Conservation (phyloP, 2,797 vertebrate species). For the Buphagus erythrorhynchus region DNA sequence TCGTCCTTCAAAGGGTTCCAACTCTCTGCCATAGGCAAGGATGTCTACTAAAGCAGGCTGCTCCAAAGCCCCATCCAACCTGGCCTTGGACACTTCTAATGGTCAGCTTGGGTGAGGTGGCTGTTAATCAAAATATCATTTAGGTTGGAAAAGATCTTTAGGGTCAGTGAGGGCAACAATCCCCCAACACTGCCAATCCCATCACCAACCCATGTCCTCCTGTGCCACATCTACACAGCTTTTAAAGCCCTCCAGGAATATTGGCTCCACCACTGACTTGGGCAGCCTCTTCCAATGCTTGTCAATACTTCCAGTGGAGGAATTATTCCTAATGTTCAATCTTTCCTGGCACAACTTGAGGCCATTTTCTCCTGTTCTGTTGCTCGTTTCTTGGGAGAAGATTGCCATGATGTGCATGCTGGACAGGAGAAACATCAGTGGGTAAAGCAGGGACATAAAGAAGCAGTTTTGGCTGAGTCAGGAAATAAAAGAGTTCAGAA, state of each 20-base stretch:
- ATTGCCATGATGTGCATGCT: accelerated
- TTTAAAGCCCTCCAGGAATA: background rate
- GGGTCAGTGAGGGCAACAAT: accelerated
- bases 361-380: background rate
- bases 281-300: background rate
- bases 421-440: background rate
- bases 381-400: background rate
- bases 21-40: background rate
- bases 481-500: background rate
- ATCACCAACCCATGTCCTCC: background rate
- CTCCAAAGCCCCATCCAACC: accelerated
- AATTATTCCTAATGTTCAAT: background rate
- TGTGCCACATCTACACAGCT: background rate
- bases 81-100: background rate
- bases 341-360: background rate
- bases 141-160: background rate
- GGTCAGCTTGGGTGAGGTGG: background rate
- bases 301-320: background rate
- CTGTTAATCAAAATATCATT: background rate
- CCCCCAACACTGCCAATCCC: background rate
- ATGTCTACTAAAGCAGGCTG: background rate
- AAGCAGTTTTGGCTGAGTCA: background rate
- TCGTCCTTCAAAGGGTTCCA: accelerated
- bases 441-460: background rate
- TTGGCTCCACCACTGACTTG: background rate